Evolutionary conservation across 2,797 vertebrate species (phyloP).

Genomic region (Chelon labrosus): DNA sequence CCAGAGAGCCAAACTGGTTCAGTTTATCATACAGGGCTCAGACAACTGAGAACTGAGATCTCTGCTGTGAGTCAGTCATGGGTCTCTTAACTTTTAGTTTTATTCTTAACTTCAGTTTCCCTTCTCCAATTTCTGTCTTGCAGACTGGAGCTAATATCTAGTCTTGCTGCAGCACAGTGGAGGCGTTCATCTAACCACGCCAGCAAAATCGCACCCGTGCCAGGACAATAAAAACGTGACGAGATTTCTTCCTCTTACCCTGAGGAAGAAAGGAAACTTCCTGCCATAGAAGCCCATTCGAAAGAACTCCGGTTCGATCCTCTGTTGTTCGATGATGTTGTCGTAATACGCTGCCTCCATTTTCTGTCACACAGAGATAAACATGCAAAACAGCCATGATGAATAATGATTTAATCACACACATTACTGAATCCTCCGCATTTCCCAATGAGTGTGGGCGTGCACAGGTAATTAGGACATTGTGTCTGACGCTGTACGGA

Average conservation of each 20-base stretch:
- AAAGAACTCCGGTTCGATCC: constrained; percentile 98
- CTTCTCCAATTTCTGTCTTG: background rate
- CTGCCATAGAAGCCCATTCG: constrained; percentile 98
- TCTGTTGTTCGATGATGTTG: constrained; percentile 98
- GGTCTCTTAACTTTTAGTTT: background rate
- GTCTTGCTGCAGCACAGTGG: constrained; percentile 17
- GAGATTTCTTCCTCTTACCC: constrained; percentile 84
- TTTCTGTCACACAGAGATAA: constrained; percentile 87
- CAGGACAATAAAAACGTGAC: constrained; percentile 6
- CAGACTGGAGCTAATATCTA: background rate
- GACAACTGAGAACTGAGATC: too few relatives aligned
- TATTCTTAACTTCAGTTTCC: background rate
- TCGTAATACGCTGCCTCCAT: constrained; percentile 99
- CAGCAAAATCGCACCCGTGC: constrained; percentile 45
- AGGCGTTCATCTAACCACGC: constrained; percentile 1
- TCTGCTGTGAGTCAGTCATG: background rate
- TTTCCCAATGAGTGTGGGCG: constrained; percentile 41
- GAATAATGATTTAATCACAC: constrained; percentile 61
- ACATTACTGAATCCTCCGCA: constrained; percentile 37
- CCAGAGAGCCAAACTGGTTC: background rate
- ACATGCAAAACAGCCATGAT: constrained; percentile 42
- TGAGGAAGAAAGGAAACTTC: constrained; percentile 99
- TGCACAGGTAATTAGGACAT: constrained; percentile 55
- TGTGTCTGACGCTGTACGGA: constrained; percentile 20
- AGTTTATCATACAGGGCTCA: background rate